Evolutionary conservation across 2,888 invertebrate species (phyloP).

Genomic region (Eupithecia inturbata): DNA sequence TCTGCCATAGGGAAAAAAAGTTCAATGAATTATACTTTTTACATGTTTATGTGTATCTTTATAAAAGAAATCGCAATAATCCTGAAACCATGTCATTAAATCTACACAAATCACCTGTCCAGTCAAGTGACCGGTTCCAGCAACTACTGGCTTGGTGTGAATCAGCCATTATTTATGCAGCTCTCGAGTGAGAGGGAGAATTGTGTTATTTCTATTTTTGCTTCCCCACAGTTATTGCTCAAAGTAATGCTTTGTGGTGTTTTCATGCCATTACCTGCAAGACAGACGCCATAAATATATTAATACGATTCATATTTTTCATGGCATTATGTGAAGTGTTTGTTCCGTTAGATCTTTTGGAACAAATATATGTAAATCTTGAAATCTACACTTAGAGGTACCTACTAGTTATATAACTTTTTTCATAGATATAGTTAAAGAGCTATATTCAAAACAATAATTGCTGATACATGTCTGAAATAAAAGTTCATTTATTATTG

Average conservation of each 20-base stretch:
- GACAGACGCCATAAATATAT: constrained; percentile 81
- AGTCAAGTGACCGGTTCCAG: constrained; percentile 17
- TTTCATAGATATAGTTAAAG: no score
- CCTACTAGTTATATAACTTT: no score
- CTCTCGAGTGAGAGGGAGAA: constrained; percentile 55
- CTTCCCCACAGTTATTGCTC: constrained; percentile 66
- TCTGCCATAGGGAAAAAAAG: no score
- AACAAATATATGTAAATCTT: constrained; percentile 9
- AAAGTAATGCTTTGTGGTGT: constrained; percentile 73
- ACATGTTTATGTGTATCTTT: no score
- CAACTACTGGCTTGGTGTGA: constrained; percentile 29
- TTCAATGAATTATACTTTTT: no score
- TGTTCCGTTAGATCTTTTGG: constrained; percentile 33
- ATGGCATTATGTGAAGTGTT: constrained; percentile 41
- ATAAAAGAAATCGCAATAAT: not conserved
- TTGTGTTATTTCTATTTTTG: constrained; percentile 72
- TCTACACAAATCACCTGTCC: not conserved
- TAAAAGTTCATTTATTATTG: no score
- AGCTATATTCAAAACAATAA: no score
- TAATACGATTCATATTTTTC: constrained; percentile 71
- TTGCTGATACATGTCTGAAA: no score
- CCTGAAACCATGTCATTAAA: not conserved
- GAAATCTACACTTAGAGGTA: not conserved
- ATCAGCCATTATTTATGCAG: constrained; percentile 65
- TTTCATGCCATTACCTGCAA: constrained; percentile 81